Conservation (phyloP, 2,888 invertebrate species). For the Coelinius sp. region DNA sequence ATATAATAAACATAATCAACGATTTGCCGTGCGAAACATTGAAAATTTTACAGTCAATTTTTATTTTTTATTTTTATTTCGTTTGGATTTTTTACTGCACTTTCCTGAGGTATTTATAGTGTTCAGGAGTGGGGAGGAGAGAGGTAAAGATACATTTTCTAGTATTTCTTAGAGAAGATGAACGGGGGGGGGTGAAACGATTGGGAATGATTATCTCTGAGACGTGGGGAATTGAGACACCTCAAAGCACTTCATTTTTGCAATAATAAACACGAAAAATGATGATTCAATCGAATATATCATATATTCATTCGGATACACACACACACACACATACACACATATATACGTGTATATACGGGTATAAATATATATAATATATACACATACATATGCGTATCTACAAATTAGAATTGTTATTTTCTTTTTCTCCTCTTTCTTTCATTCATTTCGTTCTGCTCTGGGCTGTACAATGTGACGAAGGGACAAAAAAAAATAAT, state of each 20-base stretch:
- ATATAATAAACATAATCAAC: conserved; percentile 41
- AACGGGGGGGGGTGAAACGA: conserved; percentile 30
- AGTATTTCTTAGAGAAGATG: not conserved
- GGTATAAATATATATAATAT: conserved; percentile 34
- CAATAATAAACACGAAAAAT: not conserved
- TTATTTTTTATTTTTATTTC: not conserved
- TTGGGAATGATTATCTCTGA: conserved; percentile 38
- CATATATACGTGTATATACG: conserved; percentile 8
- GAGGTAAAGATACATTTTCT: conserved; percentile 14
- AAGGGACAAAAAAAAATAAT: conserved; percentile 28
- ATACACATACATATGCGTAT: conserved; percentile 44
- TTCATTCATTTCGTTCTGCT: not conserved
- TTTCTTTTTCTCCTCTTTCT: conserved; percentile 23
- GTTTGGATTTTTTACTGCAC: not conserved
- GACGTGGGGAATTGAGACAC: conserved; percentile 39
- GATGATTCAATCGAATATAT: conserved; percentile 20
- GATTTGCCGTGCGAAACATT: conserved; percentile 49
- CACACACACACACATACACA: too few species aligned
- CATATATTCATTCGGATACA: conserved; percentile 4
- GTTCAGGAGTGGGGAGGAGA: conserved; percentile 35
- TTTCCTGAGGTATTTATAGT: conserved; percentile 46
- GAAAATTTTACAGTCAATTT: conserved; percentile 18
- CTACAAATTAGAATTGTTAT: conserved; percentile 33
- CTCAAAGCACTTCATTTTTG: conserved; percentile 36
- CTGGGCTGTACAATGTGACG: not conserved